Conservation (phyloP, 1,140 invertebrate genomes). For the Trachymyrmex cornetzi region DNA sequence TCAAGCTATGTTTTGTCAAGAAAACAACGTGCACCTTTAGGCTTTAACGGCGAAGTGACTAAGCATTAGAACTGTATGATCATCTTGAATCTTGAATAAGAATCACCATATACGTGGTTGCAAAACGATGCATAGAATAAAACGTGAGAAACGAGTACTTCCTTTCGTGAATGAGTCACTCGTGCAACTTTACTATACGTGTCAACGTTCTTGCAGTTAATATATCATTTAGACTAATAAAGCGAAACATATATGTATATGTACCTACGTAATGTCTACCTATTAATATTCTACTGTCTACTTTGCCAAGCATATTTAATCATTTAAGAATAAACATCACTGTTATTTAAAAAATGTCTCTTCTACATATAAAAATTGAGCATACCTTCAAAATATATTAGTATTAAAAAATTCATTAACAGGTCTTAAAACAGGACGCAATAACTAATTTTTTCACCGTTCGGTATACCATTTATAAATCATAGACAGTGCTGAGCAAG, state of each 20-base stretch:
- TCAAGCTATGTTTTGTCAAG: not conserved
- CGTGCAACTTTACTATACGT: not conserved
- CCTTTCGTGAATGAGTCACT: slow-evolving; percentile 7
- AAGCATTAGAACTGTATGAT: not conserved
- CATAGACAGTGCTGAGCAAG: not conserved
- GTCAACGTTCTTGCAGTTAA: not conserved
- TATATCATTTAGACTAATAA: not conserved
- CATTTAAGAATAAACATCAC: not conserved
- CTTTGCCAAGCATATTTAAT: not conserved
- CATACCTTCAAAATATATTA: not conserved
- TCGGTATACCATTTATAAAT: not conserved
- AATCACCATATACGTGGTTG: not conserved
- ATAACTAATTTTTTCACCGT: not conserved
- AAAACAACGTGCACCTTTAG: not conserved
- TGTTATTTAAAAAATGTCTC: not conserved
- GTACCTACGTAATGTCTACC: not conserved
- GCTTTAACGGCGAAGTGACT: not conserved
- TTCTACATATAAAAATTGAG: not conserved
- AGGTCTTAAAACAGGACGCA: not conserved
- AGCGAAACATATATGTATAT: not conserved
- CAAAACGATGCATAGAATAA: not conserved
- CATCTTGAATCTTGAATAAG: not conserved
- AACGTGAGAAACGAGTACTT: slow-evolving; percentile 2
- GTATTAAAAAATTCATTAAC: not conserved
- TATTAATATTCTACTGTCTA: not conserved